phyloP scores from a whole-genome alignment of 2,113 vertebrate species.

The Anarhynchus alexandrinus region DNA sequence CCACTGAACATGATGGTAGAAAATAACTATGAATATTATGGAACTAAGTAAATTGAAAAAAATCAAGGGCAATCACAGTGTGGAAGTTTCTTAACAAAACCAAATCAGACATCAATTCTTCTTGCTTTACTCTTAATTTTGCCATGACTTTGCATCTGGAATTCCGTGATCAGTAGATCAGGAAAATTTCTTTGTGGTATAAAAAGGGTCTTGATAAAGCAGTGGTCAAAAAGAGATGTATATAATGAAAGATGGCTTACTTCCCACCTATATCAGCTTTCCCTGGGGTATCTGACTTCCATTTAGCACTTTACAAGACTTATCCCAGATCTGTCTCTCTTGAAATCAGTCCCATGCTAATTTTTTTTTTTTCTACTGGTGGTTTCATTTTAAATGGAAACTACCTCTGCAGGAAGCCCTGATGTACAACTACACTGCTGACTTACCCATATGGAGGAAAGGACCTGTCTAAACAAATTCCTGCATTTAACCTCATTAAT shows the following conservation, averaged over 20 bases:
- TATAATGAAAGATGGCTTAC: not conserved
- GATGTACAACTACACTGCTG: not conserved
- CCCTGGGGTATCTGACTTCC: not conserved
- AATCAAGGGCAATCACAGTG: not conserved
- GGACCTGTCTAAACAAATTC: not conserved
- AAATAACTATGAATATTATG: not conserved
- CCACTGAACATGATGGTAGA: not conserved
- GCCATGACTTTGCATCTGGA: not conserved
- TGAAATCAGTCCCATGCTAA: not conserved
- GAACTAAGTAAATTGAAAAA: not conserved
- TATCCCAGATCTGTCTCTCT: not conserved
- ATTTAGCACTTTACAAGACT: not conserved
- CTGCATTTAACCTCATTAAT: conserved; percentile 8
- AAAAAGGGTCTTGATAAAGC: not conserved
- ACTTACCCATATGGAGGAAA: not conserved
- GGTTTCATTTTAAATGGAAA: not conserved
- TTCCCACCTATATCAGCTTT: not conserved
- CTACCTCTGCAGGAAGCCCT: not conserved
- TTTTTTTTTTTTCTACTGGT: not conserved
- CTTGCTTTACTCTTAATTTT: not conserved
- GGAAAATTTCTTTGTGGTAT: not conserved
- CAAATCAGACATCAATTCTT: not conserved
- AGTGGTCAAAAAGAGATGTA: not conserved
- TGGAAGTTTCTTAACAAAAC: not conserved
- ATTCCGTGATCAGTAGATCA: not conserved